Evolutionary conservation across 2,797 vertebrate genomes (phyloP).

Genomic region (Phalloptychus januarius): DNA sequence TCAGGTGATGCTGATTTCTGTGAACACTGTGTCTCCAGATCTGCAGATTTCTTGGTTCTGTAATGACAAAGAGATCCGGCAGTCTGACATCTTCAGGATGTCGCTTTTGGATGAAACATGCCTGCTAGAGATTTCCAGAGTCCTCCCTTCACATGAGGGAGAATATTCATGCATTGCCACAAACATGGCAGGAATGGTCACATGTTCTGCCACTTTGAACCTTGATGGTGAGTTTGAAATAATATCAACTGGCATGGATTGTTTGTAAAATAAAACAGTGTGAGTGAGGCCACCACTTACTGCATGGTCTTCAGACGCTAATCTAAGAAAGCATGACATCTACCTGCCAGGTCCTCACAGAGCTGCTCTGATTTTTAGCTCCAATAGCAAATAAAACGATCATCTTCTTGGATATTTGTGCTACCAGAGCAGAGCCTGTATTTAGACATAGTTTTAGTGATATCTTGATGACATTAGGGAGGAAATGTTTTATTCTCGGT

Average conservation of each 20-base stretch:
- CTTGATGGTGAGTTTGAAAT: conserved; percentile 85
- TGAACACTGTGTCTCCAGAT: conserved; percentile 51
- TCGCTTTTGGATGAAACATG: conserved; percentile 91
- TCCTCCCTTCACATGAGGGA: conserved; percentile 86
- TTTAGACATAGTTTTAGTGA: not conserved
- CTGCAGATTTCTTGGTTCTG: conserved; percentile 88
- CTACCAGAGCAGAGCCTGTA: not conserved
- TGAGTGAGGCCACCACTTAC: not conserved
- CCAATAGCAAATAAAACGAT: not conserved
- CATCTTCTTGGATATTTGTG: not conserved
- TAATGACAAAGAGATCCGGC: conserved; percentile 88
- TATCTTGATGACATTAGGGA: not conserved
- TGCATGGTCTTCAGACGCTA: conserved; percentile 13
- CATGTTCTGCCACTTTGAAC: conserved; percentile 86
- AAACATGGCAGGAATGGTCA: conserved; percentile 89
- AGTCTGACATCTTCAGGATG: conserved; percentile 89
- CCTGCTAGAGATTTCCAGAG: conserved; percentile 88
- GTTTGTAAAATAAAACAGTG: not conserved
- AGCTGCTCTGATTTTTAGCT: not conserved
- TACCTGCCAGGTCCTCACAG: not conserved
- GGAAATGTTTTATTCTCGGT: not conserved
- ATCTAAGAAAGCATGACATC: not conserved
- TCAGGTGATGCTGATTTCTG: not conserved
- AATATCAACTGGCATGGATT: fast-evolving
- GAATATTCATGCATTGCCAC: conserved; percentile 88